Conservation (phyloP, 2,888 invertebrate genomes). For the Hemistola chrysoprasaria region DNA sequence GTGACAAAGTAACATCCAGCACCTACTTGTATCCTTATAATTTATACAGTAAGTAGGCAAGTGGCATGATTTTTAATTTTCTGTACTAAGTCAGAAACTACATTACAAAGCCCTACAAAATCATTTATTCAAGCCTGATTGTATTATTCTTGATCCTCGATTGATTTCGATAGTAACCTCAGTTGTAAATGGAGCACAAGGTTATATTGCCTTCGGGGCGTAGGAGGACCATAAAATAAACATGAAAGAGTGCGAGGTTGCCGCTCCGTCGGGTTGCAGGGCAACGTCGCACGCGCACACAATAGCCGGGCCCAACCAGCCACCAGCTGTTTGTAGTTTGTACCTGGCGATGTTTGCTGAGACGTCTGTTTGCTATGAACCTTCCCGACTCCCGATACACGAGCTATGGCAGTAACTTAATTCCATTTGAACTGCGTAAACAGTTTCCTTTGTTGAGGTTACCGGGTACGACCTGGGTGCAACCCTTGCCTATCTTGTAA, state of each 20-base stretch:
- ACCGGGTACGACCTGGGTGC: too few relatives aligned
- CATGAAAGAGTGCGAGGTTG: conserved; percentile 56
- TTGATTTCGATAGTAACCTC: neutral
- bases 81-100: too few relatives aligned
- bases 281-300: conserved; percentile 53
- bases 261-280: conserved; percentile 45
- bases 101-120: too few relatives aligned
- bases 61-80: too few relatives aligned
- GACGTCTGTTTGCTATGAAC: conserved; percentile 39
- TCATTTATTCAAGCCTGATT: too few relatives aligned
- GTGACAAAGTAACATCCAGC: too few relatives aligned
- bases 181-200: conserved; percentile 15
- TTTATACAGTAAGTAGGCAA: too few relatives aligned
- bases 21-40: too few relatives aligned
- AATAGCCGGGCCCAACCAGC: conserved; percentile 54
- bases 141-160: neutral
- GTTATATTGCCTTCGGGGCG: conserved; percentile 20
- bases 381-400: conserved; percentile 32
- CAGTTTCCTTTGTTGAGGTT: conserved; percentile 15
- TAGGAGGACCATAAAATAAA: conserved; percentile 40
- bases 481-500: too few relatives aligned
- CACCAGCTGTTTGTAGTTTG: conserved; percentile 58
- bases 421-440: conserved; percentile 15
- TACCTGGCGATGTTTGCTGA: conserved; percentile 62
- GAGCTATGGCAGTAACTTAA: conserved; percentile 21